These are phyloP conservation scores for Notothenia rossii DNA, from an alignment of 2,113 vertebrate species.

Conservation along the genomic window DNA sequence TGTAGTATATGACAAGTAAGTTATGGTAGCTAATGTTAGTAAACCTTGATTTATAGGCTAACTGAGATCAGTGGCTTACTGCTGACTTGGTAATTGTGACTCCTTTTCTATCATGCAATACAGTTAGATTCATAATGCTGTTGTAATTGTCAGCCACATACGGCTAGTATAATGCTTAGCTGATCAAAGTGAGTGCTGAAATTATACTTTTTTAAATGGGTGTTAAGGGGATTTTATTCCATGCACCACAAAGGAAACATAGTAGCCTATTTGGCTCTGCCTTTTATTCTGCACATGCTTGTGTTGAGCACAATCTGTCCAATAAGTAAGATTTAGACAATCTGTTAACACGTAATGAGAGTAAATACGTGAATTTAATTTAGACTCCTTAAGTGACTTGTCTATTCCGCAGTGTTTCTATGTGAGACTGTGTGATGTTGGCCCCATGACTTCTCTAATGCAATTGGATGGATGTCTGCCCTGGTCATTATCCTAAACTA, in stretches of 20 bases:
- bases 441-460: conserved; percentile 28
- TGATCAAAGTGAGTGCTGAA: too few relatives aligned
- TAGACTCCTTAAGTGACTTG: conserved; percentile 11
- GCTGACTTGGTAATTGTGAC: too few relatives aligned
- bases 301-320: not conserved
- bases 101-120: too few relatives aligned
- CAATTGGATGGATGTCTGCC: not conserved
- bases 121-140: too few relatives aligned
- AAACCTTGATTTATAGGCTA: not conserved
- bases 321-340: conserved; percentile 3
- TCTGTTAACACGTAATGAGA: not conserved
- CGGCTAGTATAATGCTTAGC: too few relatives aligned
- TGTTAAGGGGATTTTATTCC: too few relatives aligned
- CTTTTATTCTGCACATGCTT: too few relatives aligned
- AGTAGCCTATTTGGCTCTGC: too few relatives aligned
- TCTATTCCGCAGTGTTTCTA: conserved; percentile 11
- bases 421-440: not conserved
- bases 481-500: not conserved
- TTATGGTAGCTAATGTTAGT: not conserved
- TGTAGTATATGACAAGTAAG: not conserved
- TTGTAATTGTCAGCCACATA: too few relatives aligned
- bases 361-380: conserved; percentile 12
- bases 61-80: not conserved
- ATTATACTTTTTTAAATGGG: too few relatives aligned
- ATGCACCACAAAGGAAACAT: too few relatives aligned